Evolutionary conservation across 2,797 vertebrate genomes (phyloP).

Genomic region (Sebastes matsubarae): DNA sequence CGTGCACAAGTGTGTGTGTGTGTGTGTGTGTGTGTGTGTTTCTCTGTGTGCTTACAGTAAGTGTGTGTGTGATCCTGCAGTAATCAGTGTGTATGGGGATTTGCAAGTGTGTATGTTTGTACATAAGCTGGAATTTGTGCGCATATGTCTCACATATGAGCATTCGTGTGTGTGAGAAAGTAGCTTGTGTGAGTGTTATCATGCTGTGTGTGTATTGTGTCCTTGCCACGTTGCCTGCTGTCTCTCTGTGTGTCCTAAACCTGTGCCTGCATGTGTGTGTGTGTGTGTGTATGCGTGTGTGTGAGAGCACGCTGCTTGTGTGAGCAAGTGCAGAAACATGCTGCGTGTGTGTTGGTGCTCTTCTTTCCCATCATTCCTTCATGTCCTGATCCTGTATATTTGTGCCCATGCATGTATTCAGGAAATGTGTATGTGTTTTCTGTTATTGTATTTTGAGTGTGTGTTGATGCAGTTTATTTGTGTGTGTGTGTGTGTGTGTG

Average conservation of each 20-base stretch:
- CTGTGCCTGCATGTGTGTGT: conserved; percentile 32
- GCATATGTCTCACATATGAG: conserved; percentile 3
- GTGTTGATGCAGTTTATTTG: conserved; percentile 2
- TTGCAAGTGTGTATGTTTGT: background rate
- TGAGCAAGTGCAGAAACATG: conserved; percentile 18
- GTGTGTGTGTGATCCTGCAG: conserved; percentile 5
- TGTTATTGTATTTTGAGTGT: background rate
- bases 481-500: background rate
- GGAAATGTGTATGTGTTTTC: background rate
- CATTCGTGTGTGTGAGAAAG: conserved; percentile 9
- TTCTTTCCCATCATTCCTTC: conserved; percentile 7
- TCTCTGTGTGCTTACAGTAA: background rate
- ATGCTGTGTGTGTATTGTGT: conserved; percentile 43
- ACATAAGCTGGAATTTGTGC: background rate
- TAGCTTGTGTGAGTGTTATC: conserved; percentile 31
- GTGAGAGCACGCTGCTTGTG: background rate
- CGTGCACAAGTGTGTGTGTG: background rate
- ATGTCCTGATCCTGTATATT: conserved; percentile 15
- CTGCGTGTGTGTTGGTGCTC: conserved; percentile 25
- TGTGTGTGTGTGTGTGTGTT: no score
- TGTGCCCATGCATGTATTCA: conserved; percentile 23
- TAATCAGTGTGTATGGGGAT: background rate
- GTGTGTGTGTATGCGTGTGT: conserved; percentile 3
- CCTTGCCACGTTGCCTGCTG: conserved; percentile 64
- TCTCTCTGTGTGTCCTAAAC: conserved; percentile 52